A percentile compares a stretch with the other conserved stretches of the same genome.
phyloP scores from a whole-genome alignment of 2,113 vertebrate species.

The Ivindomyrus marchei region DNA sequence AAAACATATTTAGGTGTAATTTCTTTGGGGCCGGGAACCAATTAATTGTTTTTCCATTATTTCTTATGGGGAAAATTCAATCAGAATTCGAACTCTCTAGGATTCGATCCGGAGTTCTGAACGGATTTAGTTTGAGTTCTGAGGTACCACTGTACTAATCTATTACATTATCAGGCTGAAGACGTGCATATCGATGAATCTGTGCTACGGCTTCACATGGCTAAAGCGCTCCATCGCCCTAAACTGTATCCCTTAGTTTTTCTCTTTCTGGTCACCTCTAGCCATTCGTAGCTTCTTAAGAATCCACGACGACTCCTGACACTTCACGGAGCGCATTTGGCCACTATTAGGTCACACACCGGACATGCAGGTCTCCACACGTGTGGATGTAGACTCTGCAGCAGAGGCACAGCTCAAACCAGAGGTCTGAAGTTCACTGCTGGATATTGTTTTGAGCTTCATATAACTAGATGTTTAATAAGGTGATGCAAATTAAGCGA shows the following conservation, averaged over 20 bases:
- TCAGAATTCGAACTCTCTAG: too few relatives aligned
- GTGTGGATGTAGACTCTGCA: background rate
- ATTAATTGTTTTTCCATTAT: too few relatives aligned
- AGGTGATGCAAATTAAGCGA: background rate
- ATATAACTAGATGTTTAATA: background rate
- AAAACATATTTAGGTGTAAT: too few relatives aligned
- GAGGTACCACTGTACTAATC: background rate
- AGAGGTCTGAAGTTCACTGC: background rate
- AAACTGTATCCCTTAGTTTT: background rate
- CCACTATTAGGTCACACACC: background rate
- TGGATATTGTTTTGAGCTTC: background rate
- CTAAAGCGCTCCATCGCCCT: background rate
- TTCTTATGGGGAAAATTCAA: too few relatives aligned
- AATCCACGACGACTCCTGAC: background rate
- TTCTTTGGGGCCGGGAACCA: too few relatives aligned
- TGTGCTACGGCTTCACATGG: background rate
- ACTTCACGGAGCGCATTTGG: background rate
- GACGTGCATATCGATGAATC: background rate
- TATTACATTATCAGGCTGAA: background rate
- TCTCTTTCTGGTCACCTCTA: background rate
- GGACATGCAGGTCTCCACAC: background rate
- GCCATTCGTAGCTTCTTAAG: background rate
- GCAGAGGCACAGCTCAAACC: background rate
- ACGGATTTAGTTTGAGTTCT: too few relatives aligned
- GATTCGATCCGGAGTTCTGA: too few relatives aligned